These are phyloP conservation scores for Polyommatus icarus DNA, from an alignment of 2,888 invertebrate species.

Conservation along the genomic window DNA sequence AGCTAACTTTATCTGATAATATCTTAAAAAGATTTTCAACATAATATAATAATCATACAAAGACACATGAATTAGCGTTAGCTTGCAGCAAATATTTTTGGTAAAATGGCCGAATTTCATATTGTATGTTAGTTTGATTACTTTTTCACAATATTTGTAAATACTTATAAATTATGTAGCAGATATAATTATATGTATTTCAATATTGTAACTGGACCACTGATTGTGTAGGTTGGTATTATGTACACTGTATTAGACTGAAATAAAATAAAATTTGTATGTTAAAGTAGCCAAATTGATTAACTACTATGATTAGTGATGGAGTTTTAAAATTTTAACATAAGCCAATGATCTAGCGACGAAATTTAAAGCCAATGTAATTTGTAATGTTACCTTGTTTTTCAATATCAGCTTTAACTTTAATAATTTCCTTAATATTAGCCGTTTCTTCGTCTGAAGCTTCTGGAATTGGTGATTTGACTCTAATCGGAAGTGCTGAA, in stretches of 20 bases:
- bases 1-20: too few species aligned
- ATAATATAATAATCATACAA: too few species aligned
- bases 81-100: too few species aligned
- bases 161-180: background rate
- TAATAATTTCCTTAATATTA: conserved; percentile 62
- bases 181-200: background rate
- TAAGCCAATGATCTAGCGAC: conserved; percentile 12
- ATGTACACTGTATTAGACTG: background rate
- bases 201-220: background rate
- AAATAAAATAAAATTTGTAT: background rate
- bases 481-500: conserved; percentile 67
- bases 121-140: background rate
- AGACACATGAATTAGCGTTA: too few species aligned
- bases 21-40: too few species aligned
- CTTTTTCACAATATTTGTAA: background rate
- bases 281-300: conserved; percentile 1
- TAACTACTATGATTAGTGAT: conserved; percentile 9
- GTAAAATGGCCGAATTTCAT: too few species aligned
- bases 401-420: conserved; percentile 71
- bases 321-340: background rate
- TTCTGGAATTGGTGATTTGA: conserved; percentile 81
- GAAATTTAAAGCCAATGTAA: background rate
- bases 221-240: background rate
- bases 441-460: conserved; percentile 72
- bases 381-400: conserved; percentile 54